Base-by-base conservation (phyloP, 2,113 vertebrate species). In the Columba janthina region DNA sequence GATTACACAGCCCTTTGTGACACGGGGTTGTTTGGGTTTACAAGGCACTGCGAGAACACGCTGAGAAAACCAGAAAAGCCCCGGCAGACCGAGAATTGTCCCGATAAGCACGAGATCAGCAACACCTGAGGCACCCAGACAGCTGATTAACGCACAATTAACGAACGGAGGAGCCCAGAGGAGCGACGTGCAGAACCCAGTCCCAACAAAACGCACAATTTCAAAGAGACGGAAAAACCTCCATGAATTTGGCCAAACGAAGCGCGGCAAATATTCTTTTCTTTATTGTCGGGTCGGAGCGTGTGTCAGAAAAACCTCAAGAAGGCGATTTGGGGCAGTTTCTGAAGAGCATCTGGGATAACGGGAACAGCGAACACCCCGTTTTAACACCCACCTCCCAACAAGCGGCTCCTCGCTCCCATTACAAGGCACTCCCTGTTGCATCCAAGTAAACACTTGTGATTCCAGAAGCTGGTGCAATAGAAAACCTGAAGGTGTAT, bases 21-120 rank as follows among this genome's bases (percentile, higher is more conserved):
- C 74, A 9, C 80, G 7, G 16, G 75, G 15, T 31, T 9, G 90
- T 6, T 29, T 50, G 94, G 93, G 79, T 89, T 70, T 86, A 97
- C 94, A 97, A 97, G 97, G 97, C 97, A 97, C 97, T 96, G 97
- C 94, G 61, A 81, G 94, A 87, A 96, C 83, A 79, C 93, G 22
- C 67, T 5, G 92, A 71, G 77, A 32, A 50, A 64, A 77, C 36
- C 42, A 44, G 42, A 54, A 85, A n/a, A 88, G 44, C 71, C 84
- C 85, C 57, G 0, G 18, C 0, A 31, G 89, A 28, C 7, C 0
- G 6, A n/a, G 34, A 32, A 5, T 2, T 1, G 78, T 12, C 87
- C 84, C 5, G 65, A 3, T 3, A 2, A 62, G 67, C 89, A 22
- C 2, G 15, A 64, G 73, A 32, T 7, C 1, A 40, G 90, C 19